Evolutionary conservation across 2,888 invertebrate genomes (phyloP), one percentile per base, ranked within the genome.

Genomic region (Odontothrips loti): DNA sequence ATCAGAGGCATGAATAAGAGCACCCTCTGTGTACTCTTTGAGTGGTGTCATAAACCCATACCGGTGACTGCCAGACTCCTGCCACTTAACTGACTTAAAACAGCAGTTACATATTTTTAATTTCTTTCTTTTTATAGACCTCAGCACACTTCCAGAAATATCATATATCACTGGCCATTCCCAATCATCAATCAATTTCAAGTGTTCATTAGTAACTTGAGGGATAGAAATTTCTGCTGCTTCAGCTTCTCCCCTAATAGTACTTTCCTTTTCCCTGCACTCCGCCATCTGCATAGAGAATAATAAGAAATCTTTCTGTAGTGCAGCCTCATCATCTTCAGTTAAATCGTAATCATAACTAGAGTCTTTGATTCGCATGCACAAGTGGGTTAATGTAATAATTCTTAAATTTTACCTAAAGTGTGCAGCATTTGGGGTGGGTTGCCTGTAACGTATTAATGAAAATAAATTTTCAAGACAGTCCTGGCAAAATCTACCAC

Each of bases 381-480:
- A 63, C 1, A n/a, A n/a, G 20, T 63, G 17, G 2, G 63, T n/a
- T n/a, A 63, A 8, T n/a, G 1, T n/a, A 63, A 63, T 63, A 2
- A 1, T 1, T 63, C 63, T 17, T n/a, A 63, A 63, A n/a, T n/a
- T 63, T 2, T 63, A n/a, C 63, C n/a, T 63, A 8, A 63, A 63
- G 1, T n/a, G n/a, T 1, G n/a, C 20, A n/a, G 63, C 63, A 12
- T 63, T 63, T 1, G 63, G 63, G n/a, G 63, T 63, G 9, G 20
- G 15, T 2, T 63, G 17, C n/a, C 63, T 63, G 8, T n/a, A n/a
- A 63, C 63, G 63, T 1, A 63, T n/a, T n/a, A n/a, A n/a, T 9
- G n/a, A 63, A 63, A 63, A 63, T 51, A 63, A n/a, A n/a, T 63
- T 63, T n/a, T 63, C 63, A 17, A 63, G n/a, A 8, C 63, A 63